phyloP scores from a whole-genome alignment of 2,113 vertebrate species.

The Anoura caudifer region DNA sequence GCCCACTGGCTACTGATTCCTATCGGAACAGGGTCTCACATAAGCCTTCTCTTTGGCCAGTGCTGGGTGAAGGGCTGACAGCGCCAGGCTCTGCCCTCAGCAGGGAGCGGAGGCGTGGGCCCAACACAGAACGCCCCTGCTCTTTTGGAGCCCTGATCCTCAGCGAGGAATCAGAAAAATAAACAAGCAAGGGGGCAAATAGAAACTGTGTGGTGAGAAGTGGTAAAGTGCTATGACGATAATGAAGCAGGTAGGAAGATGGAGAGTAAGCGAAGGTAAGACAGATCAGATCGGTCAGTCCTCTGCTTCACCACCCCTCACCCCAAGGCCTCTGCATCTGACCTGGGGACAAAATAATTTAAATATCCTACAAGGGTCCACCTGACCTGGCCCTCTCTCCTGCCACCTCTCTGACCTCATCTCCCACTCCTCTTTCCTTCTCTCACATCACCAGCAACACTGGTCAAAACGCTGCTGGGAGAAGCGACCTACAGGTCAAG shows the following conservation, averaged over 20 bases:
- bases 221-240: accelerated
- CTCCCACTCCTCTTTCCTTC: not conserved
- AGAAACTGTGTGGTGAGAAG: not conserved
- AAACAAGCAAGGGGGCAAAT: not conserved
- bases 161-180: not conserved
- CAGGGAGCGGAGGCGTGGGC: not conserved
- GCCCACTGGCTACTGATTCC: not conserved
- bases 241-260: not conserved
- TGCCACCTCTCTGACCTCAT: not conserved
- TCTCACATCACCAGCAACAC: not conserved
- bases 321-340: not conserved
- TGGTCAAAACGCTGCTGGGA: not conserved
- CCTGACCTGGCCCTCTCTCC: not conserved
- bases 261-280: not conserved
- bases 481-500: not conserved
- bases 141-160: not conserved
- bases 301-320: not conserved
- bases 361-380: not conserved
- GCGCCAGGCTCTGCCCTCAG: not conserved
- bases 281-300: too few relatives aligned
- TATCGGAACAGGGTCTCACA: not conserved
- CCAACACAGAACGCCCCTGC: not conserved
- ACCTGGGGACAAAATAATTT: not conserved
- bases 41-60: not conserved
- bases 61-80: too few relatives aligned